phyloP scores from a whole-genome alignment of 2,113 vertebrate species.

The Phylloscopus trochilus region DNA sequence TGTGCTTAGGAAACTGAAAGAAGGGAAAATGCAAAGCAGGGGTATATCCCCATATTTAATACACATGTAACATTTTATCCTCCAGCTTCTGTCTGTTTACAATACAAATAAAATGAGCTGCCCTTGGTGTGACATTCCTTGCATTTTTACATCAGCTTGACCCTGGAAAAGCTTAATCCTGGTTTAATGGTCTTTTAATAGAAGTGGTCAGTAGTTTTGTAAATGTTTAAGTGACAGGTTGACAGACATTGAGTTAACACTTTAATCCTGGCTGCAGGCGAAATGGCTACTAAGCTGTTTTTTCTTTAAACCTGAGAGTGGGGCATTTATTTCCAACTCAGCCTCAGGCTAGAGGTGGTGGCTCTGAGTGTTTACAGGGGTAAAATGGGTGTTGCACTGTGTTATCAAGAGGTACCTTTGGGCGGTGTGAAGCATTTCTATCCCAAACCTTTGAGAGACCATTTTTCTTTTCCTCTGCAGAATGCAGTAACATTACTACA shows the following conservation, averaged over 20 bases:
- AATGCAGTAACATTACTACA: neutral
- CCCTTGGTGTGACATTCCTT: constrained; percentile 67
- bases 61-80: constrained; percentile 48
- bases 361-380: constrained; percentile 4
- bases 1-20: constrained; percentile 19
- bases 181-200: constrained; percentile 75
- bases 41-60: constrained; percentile 36
- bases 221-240: constrained; percentile 76
- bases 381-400: neutral
- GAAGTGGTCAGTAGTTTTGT: constrained; percentile 71
- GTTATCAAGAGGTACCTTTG: neutral
- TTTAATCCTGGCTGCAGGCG: constrained; percentile 73
- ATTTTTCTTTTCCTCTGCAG: neutral
- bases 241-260: constrained; percentile 64
- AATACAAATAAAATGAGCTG: constrained; percentile 43
- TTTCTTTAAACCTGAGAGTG: constrained; percentile 55
- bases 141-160: constrained; percentile 72
- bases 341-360: constrained; percentile 35
- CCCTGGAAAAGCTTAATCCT: constrained; percentile 70
- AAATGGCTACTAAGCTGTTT: constrained; percentile 55
- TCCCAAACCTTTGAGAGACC: neutral
- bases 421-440: neutral
- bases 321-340: constrained; percentile 24
- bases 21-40: neutral
- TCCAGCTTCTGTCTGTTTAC: constrained; percentile 46